Percentiles rank a stretch among this genome's conserved stretches.
Evolutionary conservation across 2,113 vertebrate genomes (phyloP).

Genomic region (Asarcornis scutulata): DNA sequence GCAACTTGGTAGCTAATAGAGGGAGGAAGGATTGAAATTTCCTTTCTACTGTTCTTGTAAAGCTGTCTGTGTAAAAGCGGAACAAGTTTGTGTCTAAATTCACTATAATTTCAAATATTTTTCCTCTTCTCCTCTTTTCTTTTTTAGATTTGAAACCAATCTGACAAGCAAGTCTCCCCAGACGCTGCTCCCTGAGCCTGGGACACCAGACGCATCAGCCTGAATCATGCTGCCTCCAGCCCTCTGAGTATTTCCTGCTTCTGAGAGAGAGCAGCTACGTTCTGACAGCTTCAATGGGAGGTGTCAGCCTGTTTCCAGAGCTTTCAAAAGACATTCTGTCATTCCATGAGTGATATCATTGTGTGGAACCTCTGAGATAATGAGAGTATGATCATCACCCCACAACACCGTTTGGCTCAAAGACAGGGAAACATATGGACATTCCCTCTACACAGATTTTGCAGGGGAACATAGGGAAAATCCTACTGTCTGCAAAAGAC

Average conservation of each 20-base stretch:
- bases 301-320: not conserved
- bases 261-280: not conserved
- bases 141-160: not conserved
- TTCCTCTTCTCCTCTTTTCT: not conserved
- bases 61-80: not conserved
- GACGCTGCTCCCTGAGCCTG: not conserved
- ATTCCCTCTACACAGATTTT: not conserved
- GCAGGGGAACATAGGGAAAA: not conserved
- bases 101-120: not conserved
- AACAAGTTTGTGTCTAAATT: not conserved
- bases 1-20: not conserved
- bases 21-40: not conserved
- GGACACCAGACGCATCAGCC: not conserved
- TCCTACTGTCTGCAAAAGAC: not conserved
- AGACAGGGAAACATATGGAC: not conserved
- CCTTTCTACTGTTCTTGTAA: not conserved
- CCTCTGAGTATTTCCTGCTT: not conserved
- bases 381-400: not conserved
- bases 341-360: not conserved
- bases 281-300: not conserved
- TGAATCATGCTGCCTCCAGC: not conserved
- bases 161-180: not conserved
- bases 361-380: slow-evolving; percentile 16
- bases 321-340: slow-evolving; percentile 34
- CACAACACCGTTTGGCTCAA: not conserved